Evolutionary conservation across 2,113 vertebrate species (phyloP).

Genomic region (Dicaeum eximium): DNA sequence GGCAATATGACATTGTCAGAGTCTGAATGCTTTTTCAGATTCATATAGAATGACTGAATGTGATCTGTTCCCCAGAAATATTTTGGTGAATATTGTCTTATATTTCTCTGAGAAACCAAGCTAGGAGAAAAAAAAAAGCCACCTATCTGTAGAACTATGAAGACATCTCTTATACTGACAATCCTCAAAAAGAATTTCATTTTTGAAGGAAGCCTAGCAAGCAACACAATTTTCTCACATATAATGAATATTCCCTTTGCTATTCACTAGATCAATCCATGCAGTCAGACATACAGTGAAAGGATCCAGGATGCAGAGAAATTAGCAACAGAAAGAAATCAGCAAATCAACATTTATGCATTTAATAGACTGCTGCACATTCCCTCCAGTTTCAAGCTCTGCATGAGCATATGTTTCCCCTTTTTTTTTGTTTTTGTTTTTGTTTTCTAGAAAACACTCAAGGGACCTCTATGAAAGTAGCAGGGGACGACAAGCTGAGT

Average conservation of each 20-base stretch:
- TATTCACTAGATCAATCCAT: slow-evolving; percentile 15
- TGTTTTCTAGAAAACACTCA: slow-evolving; percentile 31
- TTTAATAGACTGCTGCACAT: background rate
- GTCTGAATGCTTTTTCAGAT: background rate
- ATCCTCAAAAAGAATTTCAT: background rate
- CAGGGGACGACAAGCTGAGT: background rate
- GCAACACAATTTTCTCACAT: background rate
- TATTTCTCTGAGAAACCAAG: background rate
- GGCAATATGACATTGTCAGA: background rate
- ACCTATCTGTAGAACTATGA: background rate
- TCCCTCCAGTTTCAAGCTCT: slow-evolving; percentile 22
- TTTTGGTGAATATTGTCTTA: background rate
- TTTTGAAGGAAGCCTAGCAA: background rate
- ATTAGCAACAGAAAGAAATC: slow-evolving; percentile 14
- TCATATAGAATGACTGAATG: background rate
- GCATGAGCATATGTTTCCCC: slow-evolving; percentile 8
- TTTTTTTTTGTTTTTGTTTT: background rate
- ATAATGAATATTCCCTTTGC: slow-evolving; percentile 28
- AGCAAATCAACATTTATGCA: background rate
- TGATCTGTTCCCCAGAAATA: background rate
- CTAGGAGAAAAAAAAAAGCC: background rate
- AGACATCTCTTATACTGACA: background rate
- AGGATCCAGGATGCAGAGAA: background rate
- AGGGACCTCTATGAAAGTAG: background rate
- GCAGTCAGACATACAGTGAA: slow-evolving; percentile 23